Conservation (phyloP, 2,113 vertebrate species). For the Dipodomys spectabilis region DNA sequence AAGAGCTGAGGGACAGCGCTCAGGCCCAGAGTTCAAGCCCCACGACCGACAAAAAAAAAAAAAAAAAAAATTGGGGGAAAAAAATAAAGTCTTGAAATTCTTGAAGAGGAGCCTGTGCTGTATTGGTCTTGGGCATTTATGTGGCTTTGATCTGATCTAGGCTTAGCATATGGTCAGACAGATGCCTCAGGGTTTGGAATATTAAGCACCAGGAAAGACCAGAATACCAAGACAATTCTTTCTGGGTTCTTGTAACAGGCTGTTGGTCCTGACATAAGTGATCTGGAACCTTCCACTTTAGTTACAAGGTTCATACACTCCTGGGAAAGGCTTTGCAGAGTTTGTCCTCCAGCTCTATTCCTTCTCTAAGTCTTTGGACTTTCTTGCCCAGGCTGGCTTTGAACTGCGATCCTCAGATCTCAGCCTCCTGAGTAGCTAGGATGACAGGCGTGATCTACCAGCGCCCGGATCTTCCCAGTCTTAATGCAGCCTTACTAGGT, state of each 20-base stretch:
- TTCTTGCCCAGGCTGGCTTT: no score
- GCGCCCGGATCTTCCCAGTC: neutral
- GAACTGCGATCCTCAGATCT: no score
- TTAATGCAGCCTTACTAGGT: neutral
- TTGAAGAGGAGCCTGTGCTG: neutral
- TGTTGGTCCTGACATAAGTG: neutral
- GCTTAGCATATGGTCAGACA: neutral
- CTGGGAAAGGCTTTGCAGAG: neutral
- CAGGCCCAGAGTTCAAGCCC: no score
- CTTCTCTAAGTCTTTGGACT: neutral
- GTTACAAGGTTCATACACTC: neutral
- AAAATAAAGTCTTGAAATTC: neutral
- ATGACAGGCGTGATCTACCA: no score
- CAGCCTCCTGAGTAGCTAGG: no score
- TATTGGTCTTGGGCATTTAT: neutral
- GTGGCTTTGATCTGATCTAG: neutral
- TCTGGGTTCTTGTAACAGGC: neutral
- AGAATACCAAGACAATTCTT: neutral
- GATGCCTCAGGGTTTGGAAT: neutral
- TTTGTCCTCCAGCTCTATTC: neutral
- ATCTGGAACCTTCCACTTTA: neutral
- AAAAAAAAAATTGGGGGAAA: no score
- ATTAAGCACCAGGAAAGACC: neutral
- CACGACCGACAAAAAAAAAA: no score
- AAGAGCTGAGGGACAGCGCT: no score